Percentiles rank a stretch among this genome's conserved stretches.
Evolutionary conservation across 2,797 vertebrate species (phyloP).

Genomic region (Pristis pectinata): DNA sequence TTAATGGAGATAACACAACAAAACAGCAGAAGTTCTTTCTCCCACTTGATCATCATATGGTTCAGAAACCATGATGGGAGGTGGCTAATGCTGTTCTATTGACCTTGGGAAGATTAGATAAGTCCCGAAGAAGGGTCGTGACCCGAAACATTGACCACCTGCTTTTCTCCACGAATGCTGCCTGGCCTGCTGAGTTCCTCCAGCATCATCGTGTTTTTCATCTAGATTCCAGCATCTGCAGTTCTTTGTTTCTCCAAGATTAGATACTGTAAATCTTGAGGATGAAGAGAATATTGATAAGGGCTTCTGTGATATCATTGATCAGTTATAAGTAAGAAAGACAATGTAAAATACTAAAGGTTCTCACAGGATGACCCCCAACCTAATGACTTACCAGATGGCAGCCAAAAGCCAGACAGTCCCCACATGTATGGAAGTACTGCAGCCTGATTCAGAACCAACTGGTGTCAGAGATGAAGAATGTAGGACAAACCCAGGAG

Average conservation of each 20-base stretch:
- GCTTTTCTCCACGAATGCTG: no score
- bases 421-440: neutral
- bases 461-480: neutral
- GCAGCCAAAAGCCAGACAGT: neutral
- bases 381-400: neutral
- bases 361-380: neutral
- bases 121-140: no score
- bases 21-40: neutral
- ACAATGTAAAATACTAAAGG: neutral
- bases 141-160: no score
- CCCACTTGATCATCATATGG: neutral
- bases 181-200: no score
- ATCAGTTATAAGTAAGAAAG: neutral
- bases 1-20: neutral
- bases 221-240: no score
- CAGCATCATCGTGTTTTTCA: no score
- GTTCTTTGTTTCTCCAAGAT: no score
- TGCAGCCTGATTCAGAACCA: neutral
- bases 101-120: neutral
- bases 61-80: neutral
- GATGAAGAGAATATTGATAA: neutral
- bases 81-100: neutral
- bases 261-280: no score
- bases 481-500: neutral
- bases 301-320: neutral